These are phyloP conservation scores for Ammospiza maritima DNA, from an alignment of 2,797 vertebrate genomes.

Conservation along the genomic window DNA sequence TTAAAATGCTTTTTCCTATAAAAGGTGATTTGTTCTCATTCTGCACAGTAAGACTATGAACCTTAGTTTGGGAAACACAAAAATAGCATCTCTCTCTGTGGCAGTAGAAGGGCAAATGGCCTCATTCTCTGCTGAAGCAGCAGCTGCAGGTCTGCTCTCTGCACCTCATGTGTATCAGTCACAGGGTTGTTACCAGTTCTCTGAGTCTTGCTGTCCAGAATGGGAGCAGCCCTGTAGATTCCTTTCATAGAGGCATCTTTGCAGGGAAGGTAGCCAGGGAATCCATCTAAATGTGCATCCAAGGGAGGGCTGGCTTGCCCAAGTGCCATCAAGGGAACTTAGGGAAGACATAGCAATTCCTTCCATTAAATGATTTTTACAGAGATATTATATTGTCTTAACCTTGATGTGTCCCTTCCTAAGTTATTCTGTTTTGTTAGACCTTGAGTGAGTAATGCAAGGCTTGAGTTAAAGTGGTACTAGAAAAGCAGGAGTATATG, in stretches of 20 bases:
- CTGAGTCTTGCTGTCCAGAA: neutral
- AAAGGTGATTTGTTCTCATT: neutral
- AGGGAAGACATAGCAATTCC: neutral
- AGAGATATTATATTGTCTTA: neutral
- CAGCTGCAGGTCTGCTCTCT: neutral
- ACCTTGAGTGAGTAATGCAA: neutral
- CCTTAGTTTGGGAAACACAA: neutral
- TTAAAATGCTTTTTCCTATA: neutral
- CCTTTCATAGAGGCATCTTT: neutral
- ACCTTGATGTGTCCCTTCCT: neutral
- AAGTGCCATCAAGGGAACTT: neutral
- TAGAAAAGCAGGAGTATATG: neutral
- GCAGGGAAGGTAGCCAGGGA: neutral
- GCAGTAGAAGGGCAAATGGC: neutral
- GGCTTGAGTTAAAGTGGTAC: neutral
- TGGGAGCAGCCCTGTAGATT: neutral
- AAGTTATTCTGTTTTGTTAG: neutral
- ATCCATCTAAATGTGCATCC: neutral
- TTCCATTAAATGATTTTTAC: neutral
- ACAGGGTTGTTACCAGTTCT: neutral
- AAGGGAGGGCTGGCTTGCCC: neutral
- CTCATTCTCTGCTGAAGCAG: neutral
- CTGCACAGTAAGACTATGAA: neutral
- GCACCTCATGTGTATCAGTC: fast-evolving
- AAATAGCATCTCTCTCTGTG: neutral